Conservation (phyloP, 2,888 invertebrate genomes). For the Marronus borbonicus region DNA sequence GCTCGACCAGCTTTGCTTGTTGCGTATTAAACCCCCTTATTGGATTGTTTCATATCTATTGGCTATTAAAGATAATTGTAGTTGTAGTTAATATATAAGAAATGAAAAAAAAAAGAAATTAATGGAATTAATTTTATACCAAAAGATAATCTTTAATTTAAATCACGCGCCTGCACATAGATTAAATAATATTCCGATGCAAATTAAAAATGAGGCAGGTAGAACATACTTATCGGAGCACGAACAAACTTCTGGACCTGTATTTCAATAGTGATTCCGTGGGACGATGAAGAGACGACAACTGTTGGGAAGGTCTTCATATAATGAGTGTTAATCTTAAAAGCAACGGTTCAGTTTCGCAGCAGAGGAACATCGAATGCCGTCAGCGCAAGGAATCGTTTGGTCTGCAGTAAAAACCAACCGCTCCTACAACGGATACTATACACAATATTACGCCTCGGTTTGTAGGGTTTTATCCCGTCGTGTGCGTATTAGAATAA, state of each 20-base stretch:
- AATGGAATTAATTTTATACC: no score
- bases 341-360: slow-evolving; percentile 59
- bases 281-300: slow-evolving; percentile 60
- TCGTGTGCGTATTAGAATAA: slow-evolving; percentile 62
- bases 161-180: background rate
- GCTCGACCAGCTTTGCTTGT: no score
- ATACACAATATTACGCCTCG: slow-evolving; percentile 62
- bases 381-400: slow-evolving; percentile 49
- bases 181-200: background rate
- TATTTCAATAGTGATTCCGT: slow-evolving; percentile 61
- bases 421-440: slow-evolving; percentile 66
- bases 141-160: background rate
- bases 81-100: no score
- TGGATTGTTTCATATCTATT: no score
- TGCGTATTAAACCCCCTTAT: no score
- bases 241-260: slow-evolving; percentile 56
- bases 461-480: slow-evolving; percentile 62
- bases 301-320: slow-evolving; percentile 66
- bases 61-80: no score
- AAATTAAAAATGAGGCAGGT: background rate
- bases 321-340: slow-evolving; percentile 69
- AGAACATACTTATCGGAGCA: slow-evolving; percentile 5
- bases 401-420: slow-evolving; percentile 58
- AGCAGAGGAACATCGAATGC: slow-evolving; percentile 49
- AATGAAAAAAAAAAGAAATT: no score